Conservation (phyloP, 1,140 invertebrate species). For the Ceratina australensis region DNA sequence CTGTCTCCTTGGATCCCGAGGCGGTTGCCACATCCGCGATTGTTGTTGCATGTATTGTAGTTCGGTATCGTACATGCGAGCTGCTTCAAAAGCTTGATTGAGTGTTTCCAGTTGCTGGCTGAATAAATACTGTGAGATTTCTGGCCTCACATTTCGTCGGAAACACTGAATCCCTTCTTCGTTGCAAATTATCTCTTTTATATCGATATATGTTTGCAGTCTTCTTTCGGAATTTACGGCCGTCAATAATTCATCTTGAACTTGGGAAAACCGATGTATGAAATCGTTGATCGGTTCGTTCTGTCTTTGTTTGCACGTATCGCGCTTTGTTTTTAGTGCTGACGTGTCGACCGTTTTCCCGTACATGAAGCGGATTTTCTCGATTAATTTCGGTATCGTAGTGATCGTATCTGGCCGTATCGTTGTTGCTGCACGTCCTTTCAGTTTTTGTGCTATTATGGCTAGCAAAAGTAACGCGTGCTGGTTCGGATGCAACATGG, state of each 20-base stretch:
- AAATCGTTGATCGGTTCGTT: not conserved
- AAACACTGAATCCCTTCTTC: not conserved
- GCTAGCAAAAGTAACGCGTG: not conserved
- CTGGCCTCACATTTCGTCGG: not conserved
- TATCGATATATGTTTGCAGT: constrained; percentile 10
- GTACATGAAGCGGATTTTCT: constrained; percentile 3
- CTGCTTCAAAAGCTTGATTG: constrained; percentile 4
- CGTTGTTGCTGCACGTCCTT: not conserved
- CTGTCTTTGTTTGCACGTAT: not conserved
- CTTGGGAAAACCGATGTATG: not conserved
- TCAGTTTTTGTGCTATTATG: not conserved
- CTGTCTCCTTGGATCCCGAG: not conserved
- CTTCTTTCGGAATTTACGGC: constrained; percentile 10
- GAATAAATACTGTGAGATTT: constrained; percentile 8
- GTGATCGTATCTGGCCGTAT: constrained; percentile 1
- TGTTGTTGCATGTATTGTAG: constrained; percentile 3
- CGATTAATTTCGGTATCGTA: not conserved
- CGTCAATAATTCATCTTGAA: not conserved
- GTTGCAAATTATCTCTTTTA: constrained; percentile 16
- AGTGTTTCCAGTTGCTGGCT: not conserved
- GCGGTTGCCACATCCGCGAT: not conserved
- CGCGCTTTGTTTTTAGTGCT: not conserved
- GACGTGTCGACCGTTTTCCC: not conserved
- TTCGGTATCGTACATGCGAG: constrained; percentile 10
- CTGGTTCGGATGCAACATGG: not conserved